These are phyloP conservation scores for Leptinotarsa tumamoca DNA, from an alignment of 2,888 invertebrate genomes.

Conservation along the genomic window DNA sequence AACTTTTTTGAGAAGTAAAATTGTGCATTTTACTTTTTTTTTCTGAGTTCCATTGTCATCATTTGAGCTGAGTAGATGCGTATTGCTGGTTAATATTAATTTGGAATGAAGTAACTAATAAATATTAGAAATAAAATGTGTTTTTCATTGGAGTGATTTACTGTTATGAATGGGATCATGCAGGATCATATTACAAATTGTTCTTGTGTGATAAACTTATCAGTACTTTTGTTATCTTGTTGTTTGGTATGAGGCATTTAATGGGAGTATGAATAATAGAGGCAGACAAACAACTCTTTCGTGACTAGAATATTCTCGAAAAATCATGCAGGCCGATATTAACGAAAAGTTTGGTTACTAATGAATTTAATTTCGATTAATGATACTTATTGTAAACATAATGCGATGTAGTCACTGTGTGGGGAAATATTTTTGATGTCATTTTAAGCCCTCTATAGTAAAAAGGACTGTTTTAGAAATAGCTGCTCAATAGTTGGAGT, in stretches of 20 bases:
- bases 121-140: too few relatives aligned
- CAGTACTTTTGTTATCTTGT: constrained; percentile 27
- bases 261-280: constrained; percentile 15
- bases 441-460: too few relatives aligned
- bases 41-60: too few relatives aligned
- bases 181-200: constrained; percentile 18
- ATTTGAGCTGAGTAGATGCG: too few relatives aligned
- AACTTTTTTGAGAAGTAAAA: too few relatives aligned
- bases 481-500: too few relatives aligned
- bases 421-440: too few relatives aligned
- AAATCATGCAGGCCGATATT: not conserved
- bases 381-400: not conserved
- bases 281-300: not conserved
- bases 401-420: too few relatives aligned
- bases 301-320: constrained; percentile 1
- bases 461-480: too few relatives aligned
- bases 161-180: constrained; percentile 5
- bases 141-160: not conserved
- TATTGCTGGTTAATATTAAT: too few relatives aligned
- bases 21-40: too few relatives aligned
- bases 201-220: constrained; percentile 28
- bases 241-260: constrained; percentile 15
- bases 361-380: not conserved
- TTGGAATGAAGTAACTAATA: too few relatives aligned
- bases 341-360: not conserved